Conservation (phyloP, 2,888 invertebrate species). For the Brachylomia viminalis region DNA sequence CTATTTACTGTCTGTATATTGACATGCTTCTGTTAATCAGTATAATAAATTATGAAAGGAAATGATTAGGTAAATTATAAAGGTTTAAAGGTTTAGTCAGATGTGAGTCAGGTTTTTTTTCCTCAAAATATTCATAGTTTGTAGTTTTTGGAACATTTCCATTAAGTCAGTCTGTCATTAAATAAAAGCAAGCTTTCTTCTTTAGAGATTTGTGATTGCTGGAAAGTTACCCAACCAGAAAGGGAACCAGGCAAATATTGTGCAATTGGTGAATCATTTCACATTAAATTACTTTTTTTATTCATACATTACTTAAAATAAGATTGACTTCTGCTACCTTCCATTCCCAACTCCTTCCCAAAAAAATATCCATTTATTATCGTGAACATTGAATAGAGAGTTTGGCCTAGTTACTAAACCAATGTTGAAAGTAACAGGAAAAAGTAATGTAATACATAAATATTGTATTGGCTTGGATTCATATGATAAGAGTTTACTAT, state of each 20-base stretch:
- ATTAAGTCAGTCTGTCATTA: background rate
- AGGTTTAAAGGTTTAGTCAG: background rate
- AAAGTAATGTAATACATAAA: constrained; percentile 7
- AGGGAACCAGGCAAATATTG: constrained; percentile 28
- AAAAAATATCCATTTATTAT: background rate
- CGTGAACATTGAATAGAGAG: background rate
- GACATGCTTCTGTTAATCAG: background rate
- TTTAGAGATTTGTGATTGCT: background rate
- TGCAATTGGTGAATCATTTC: constrained; percentile 52
- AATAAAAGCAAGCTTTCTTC: background rate
- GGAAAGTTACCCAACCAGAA: constrained; percentile 5
- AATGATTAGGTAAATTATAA: background rate
- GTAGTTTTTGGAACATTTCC: background rate
- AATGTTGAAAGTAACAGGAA: constrained; percentile 37
- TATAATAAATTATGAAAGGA: background rate
- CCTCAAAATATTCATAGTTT: background rate
- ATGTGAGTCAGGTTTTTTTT: background rate
- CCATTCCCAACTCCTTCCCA: background rate
- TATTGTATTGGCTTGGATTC: background rate
- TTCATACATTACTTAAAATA: background rate
- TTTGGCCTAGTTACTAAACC: constrained; percentile 39
- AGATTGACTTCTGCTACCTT: background rate
- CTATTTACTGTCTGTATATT: background rate
- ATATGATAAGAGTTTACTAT: background rate
- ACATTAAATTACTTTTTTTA: background rate